Evolutionary conservation across 2,113 vertebrate genomes (phyloP), one percentile per base, ranked within the genome.

Genomic region (Maccullochella peelii): DNA sequence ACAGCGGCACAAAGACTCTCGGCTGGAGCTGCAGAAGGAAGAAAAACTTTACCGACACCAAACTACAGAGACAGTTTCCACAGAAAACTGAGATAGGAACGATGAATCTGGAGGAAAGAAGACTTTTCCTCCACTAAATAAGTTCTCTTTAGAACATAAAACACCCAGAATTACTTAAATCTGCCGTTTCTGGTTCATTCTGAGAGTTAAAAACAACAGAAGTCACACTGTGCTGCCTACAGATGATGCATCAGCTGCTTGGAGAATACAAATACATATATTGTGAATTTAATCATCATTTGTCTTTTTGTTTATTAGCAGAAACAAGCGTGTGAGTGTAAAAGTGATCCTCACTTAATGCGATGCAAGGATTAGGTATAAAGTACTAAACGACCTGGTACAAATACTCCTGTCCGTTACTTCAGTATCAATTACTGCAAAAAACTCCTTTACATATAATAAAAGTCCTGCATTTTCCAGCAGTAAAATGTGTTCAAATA

Each of bases 1-100:
- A 86, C 91, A 75, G 83, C 6, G 14, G 16, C 84, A 93, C 89
- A 88, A 91, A 89, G 83, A 57, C 59, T 6, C 79, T 76, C 5
- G n/a, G 77, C 83, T 30, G 73, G 63, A 76, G 84, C 38, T 57
- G 0, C 40, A 9, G n/a, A 0, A 23, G 25, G 49, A 15, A 54
- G 44, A 49, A 67, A 27, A 79, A 82, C 36, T 76, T 80, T 7
- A 23, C 15, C 6, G 80, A 62, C 33, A 23, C 61, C 9, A 49
- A 68, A 68, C 25, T 1, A 80, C 38, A 55, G 71, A 63, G 40
- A 61, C 49, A 8, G n/a, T 65, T 68, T 33, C 74, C 54, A 42
- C 15, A 9, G 20, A 42, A 63, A 63, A 54, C n/a, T 16, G 36
- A 36, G 55, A 27, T 5, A 30, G 2, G 36, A 65, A n/a, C 15